Base-by-base conservation (phyloP, 2,113 vertebrate genomes). In the Triplophysa tibetana region DNA sequence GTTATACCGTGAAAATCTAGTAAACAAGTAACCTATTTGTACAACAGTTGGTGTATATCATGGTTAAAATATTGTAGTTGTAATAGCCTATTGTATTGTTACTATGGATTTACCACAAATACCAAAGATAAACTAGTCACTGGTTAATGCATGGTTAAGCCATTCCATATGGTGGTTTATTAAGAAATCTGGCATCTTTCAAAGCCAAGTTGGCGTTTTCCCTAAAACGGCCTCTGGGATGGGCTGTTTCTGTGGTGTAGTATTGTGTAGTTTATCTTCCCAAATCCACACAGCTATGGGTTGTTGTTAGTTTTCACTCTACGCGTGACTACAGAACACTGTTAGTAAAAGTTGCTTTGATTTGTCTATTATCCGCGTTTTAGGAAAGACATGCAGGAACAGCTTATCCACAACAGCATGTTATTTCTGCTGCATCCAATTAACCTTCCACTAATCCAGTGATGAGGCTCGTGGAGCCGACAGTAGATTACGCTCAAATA, bases 391-490 rank as follows among this genome's bases (percentile, higher is more conserved):
- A 77, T 79, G 81, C 64, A 83, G 86, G 85, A 77, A 77, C 62
- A 65, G 83, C 67, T 77, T 82, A 61, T 52, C 62, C 75, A 84
- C 54, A 75, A 65, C 43, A 66, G 17, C 61, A 67, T 87, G 90
- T 91, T 86, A 89, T 91, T 89, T 91, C 77, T 87, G 85, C 83
- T 84, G 81, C 86, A 92, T 90, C 83, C 88, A 88, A 89, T 90
- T 90, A 93, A 80, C 90, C 85, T 74, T 84, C 87, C 84, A 89
- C 86, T 89, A 88, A 87, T 87, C 58, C 89, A 85, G 77, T 26
- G 76, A 86, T 87, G 86, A 83, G 64, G 78, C 61, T 81, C 77
- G 63, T 70, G 80, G 81, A 87, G 85, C 86, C 86, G 86, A 67
- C 58, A 60, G 81, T 86, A 88, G 88, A 92, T 91, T 89, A 91